Evolutionary conservation across 2,888 invertebrate genomes (phyloP).

Genomic region (Caenorhabditis zanzibari): DNA sequence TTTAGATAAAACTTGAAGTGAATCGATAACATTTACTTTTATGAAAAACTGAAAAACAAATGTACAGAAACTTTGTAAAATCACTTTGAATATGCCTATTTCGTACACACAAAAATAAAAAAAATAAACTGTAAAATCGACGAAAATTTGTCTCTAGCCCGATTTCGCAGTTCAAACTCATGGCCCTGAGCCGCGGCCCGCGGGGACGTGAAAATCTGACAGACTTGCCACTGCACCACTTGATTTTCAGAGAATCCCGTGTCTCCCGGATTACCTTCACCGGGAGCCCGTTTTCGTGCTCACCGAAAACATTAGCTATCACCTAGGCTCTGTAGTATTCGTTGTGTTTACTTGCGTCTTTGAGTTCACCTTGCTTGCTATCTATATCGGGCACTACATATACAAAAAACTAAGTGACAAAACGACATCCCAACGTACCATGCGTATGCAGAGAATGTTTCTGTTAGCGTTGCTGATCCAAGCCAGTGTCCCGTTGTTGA

Average conservation of each 20-base stretch:
- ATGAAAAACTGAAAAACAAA: no score
- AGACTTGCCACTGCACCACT: no score
- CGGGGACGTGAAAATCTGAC: no score
- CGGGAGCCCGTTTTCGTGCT: not conserved
- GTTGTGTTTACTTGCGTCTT: not conserved
- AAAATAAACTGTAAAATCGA: no score
- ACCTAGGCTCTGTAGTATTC: not conserved
- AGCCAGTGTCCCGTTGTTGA: not conserved
- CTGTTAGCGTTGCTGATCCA: not conserved
- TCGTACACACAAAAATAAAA: no score
- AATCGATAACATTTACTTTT: no score
- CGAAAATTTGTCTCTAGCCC: no score
- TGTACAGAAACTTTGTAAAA: no score
- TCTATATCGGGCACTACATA: not conserved
- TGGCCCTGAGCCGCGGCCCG: no score
- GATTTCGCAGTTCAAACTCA: no score
- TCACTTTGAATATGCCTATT: no score
- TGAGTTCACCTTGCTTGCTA: not conserved
- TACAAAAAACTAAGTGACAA: not conserved
- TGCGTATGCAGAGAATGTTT: not conserved
- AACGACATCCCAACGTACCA: not conserved
- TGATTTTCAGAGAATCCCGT: slow-evolving; percentile 4
- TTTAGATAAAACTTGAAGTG: no score
- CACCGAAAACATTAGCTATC: not conserved
- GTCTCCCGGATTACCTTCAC: not conserved